Conservation (phyloP, 2,888 invertebrate species). For the Bimastos eiseni region DNA sequence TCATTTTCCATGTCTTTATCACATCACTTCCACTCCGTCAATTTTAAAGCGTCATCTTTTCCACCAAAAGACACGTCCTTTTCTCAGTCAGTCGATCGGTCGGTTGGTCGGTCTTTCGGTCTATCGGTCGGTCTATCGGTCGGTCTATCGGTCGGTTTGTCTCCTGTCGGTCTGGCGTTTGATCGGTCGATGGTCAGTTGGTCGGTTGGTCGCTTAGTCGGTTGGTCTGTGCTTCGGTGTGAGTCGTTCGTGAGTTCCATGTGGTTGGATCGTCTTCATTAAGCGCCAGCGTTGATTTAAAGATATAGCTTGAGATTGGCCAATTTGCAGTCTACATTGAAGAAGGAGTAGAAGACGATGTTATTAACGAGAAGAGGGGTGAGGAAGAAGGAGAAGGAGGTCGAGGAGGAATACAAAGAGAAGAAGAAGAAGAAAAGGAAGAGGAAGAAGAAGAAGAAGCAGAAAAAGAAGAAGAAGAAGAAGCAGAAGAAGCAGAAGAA, state of each 20-base stretch:
- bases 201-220: too few relatives aligned
- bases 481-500: too few relatives aligned
- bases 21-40: background rate
- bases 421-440: too few relatives aligned
- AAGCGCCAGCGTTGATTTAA: background rate
- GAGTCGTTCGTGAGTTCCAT: background rate
- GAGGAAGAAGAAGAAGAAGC: too few relatives aligned
- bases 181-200: too few relatives aligned
- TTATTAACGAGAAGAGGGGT: background rate
- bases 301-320: background rate
- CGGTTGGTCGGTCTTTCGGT: background rate
- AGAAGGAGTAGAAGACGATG: background rate
- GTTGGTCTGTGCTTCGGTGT: background rate
- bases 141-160: too few relatives aligned
- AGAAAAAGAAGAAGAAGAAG: too few relatives aligned
- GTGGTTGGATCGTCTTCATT: background rate
- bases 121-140: too few relatives aligned
- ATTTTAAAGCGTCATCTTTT: background rate
- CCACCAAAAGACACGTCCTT: background rate
- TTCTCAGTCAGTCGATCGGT: background rate
- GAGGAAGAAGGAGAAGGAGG: background rate
- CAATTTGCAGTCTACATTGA: background rate
- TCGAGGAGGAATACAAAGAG: background rate
- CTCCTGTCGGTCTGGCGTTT: too few relatives aligned
- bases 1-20: background rate